A percentile compares a stretch with the other conserved stretches of the same genome.
phyloP scores from a whole-genome alignment of 2,113 vertebrate species.

The Gadus chalcogrammus region DNA sequence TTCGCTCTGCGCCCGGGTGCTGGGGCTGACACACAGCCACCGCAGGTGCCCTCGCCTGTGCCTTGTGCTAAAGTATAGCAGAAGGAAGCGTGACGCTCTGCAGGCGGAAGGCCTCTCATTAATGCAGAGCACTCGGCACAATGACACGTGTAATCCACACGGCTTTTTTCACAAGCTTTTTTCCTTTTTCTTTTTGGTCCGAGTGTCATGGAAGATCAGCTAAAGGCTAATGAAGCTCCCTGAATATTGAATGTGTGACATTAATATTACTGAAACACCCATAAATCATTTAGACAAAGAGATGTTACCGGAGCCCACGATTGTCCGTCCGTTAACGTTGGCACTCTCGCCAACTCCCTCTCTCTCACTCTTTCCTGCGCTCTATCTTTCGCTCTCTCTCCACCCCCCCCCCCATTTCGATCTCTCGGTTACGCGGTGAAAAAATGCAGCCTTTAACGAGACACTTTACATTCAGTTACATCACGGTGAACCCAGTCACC shows the following conservation, averaged over 20 bases:
- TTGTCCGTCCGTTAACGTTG: not conserved
- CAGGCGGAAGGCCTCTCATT: not conserved
- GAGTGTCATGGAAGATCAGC: not conserved
- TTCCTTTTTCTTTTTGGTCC: not conserved
- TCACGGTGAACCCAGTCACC: not conserved
- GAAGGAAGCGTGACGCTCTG: too few species aligned
- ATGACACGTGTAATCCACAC: not conserved
- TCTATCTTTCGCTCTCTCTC: not conserved
- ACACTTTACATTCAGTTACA: not conserved
- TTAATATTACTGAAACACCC: constrained; percentile 10
- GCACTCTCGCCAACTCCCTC: too few species aligned
- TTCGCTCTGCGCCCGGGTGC: not conserved
- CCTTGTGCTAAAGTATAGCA: too few species aligned
- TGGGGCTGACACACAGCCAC: not conserved
- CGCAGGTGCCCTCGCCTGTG: too few species aligned
- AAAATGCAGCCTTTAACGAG: not conserved
- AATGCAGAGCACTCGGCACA: not conserved
- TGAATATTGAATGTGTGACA: constrained; percentile 18
- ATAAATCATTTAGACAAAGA: constrained; percentile 21
- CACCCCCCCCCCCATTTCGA: not conserved
- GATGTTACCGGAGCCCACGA: not conserved
- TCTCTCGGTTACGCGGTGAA: too few species aligned
- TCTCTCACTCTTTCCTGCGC: not conserved
- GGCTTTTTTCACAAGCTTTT: not conserved
- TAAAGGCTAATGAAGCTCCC: too few species aligned